Base-by-base conservation (phyloP, 2,113 vertebrate genomes). In the Penelope pileata region DNA sequence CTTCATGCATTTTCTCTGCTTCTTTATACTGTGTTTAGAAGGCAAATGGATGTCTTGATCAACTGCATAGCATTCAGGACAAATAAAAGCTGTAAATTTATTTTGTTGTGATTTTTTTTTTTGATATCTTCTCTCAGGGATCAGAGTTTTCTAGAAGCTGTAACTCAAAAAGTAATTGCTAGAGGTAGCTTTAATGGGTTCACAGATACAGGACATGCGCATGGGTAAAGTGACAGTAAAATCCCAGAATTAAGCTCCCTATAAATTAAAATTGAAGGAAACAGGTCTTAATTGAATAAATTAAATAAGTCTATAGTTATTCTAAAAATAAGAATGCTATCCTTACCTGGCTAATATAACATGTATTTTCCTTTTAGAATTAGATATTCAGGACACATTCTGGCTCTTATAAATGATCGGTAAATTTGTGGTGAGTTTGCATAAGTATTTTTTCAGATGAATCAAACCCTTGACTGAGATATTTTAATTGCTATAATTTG, bases 401-500 rank as follows among this genome's bases (percentile, higher is more conserved):
- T 45, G 19, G 9, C 34, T 92, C 27, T 66, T 94, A 48, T 32
- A 96, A 97, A 81, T 64, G 67, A 96, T 94, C 54, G 0, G 80
- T 76, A 95, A 84, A 93, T 92, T 75, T 94, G 82, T 95, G 79
- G 72, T 93, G 92, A 92, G 83, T 79, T 89, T 97, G 58, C 59
- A n/a, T 93, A 94, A 86, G 70, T 83, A 89, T 92, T 96, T 96
- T 93, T 73, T 94, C 88, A 97, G 94, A 93, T 85, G 90, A 96
- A 94, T 87, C 23, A 4, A 96, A 83, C 42, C 76, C 79, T 91
- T 89, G 75, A 96, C 94, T 97, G 91, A 93, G 95, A 75, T 95
- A 87, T 93, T 96, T 98, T 98, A 98, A 98, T 98, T 97, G 95
- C 94, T 93, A n/a, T 96, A 96, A 98, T 98, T 98, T 98, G 91